Percentiles rank a stretch among this genome's conserved stretches.
Evolutionary conservation across 2,888 invertebrate genomes (phyloP).

Genomic region (Drosophila ezoana): DNA sequence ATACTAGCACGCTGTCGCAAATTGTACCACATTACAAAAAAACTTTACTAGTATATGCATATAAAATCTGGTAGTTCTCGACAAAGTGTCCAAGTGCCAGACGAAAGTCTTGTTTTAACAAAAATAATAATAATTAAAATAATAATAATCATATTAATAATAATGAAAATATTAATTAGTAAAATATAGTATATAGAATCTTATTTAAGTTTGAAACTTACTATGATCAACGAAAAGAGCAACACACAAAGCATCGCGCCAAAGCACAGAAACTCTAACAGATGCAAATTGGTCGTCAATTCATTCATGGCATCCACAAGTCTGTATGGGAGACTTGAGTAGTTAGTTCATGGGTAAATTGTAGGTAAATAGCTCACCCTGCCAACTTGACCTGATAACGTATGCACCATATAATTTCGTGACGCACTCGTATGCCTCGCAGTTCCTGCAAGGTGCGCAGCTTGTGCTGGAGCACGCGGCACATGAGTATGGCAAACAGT

Average conservation of each 20-base stretch:
- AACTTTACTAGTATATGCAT: too few species aligned
- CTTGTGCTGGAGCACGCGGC: constrained; percentile 72
- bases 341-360: not conserved
- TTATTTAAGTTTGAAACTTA: constrained; percentile 35
- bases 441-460: constrained; percentile 55
- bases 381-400: constrained; percentile 74
- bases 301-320: constrained; percentile 60
- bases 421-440: constrained; percentile 25
- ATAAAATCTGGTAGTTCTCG: too few species aligned
- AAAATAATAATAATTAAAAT: too few species aligned
- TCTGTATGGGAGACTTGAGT: not conserved
- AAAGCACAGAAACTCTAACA: constrained; percentile 75
- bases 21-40: too few species aligned
- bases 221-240: constrained; percentile 79
- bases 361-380: constrained; percentile 54
- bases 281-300: constrained; percentile 60
- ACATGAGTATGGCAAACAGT: constrained; percentile 75
- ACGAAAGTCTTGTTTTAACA: too few species aligned
- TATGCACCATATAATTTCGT: constrained; percentile 76
- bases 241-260: constrained; percentile 80
- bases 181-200: too few species aligned
- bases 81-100: too few species aligned
- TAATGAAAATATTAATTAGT: too few species aligned
- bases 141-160: too few species aligned
- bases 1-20: too few species aligned